Evolutionary conservation across 2,113 vertebrate genomes (phyloP).

Genomic region (Origma solitaria): DNA sequence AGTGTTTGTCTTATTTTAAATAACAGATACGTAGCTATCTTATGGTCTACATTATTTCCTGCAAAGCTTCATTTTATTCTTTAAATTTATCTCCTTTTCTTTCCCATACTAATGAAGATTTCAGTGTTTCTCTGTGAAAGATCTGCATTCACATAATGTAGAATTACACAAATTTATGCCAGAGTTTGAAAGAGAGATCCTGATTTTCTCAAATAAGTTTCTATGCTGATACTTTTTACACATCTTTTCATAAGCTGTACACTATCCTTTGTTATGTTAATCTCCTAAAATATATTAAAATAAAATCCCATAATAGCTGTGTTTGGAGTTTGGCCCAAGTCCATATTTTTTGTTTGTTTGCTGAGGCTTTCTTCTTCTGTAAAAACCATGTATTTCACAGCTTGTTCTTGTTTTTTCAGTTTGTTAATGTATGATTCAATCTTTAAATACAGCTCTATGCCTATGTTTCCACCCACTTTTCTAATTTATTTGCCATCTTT

Average conservation of each 20-base stretch:
- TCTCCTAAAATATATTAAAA: not conserved
- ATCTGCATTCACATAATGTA: not conserved
- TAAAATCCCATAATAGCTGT: not conserved
- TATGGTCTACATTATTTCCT: not conserved
- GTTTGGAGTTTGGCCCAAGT: not conserved
- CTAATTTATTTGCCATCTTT: not conserved
- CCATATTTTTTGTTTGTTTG: not conserved
- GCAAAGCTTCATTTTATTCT: not conserved
- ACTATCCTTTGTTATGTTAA: not conserved
- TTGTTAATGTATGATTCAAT: not conserved
- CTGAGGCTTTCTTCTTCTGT: not conserved
- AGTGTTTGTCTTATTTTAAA: not conserved
- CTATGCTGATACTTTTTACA: conserved; percentile 1
- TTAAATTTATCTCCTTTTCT: not conserved
- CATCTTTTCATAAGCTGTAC: not conserved
- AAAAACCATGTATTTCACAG: not conserved
- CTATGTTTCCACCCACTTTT: not conserved
- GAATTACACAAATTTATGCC: conserved; percentile 12
- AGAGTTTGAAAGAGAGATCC: not conserved
- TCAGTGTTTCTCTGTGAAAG: not conserved
- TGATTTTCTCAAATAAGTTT: conserved; percentile 24
- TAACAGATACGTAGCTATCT: not conserved
- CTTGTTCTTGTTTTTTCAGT: not conserved
- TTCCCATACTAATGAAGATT: not conserved
- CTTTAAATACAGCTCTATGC: not conserved